These are phyloP conservation scores for Biston stratarius DNA, from an alignment of 2,888 invertebrate genomes.

Conservation along the genomic window DNA sequence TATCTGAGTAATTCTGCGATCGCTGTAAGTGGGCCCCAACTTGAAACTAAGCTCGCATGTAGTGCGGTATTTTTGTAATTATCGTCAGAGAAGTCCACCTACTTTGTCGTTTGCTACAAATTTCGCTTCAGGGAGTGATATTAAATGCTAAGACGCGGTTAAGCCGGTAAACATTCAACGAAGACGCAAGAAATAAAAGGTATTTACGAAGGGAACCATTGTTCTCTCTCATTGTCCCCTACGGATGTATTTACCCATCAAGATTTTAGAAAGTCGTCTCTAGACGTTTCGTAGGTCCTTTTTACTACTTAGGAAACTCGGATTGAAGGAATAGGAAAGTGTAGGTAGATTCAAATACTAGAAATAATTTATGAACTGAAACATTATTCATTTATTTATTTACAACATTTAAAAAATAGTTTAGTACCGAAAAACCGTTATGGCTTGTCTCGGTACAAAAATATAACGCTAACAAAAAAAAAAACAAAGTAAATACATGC, in stretches of 20 bases:
- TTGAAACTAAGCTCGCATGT: constrained; percentile 40
- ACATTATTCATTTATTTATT: too few relatives aligned
- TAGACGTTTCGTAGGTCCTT: constrained; percentile 45
- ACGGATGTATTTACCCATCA: constrained; percentile 57
- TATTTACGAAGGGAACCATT: constrained; percentile 65
- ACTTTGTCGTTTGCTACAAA: constrained; percentile 31
- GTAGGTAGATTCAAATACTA: background rate
- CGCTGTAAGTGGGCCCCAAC: constrained; percentile 44
- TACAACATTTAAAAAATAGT: too few relatives aligned
- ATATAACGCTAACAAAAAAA: too few relatives aligned
- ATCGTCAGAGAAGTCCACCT: constrained; percentile 18
- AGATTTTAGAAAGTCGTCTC: constrained; percentile 55
- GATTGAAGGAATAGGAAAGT: background rate
- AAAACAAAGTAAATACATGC: too few relatives aligned
- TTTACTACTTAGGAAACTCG: constrained; percentile 10
- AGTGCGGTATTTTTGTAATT: constrained; percentile 43
- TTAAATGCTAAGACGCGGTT: constrained; percentile 48
- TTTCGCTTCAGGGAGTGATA: constrained; percentile 38
- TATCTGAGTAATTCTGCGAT: constrained; percentile 47
- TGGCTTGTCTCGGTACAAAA: too few relatives aligned
- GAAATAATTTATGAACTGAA: too few relatives aligned
- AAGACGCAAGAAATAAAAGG: constrained; percentile 62
- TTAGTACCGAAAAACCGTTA: too few relatives aligned
- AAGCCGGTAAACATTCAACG: constrained; percentile 52
- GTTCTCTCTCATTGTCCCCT: constrained; percentile 61